A percentile compares a stretch with the other conserved stretches of the same genome.
These are phyloP conservation scores for Macroglossus sobrinus DNA, from an alignment of 2,113 vertebrate genomes.

Conservation along the genomic window DNA sequence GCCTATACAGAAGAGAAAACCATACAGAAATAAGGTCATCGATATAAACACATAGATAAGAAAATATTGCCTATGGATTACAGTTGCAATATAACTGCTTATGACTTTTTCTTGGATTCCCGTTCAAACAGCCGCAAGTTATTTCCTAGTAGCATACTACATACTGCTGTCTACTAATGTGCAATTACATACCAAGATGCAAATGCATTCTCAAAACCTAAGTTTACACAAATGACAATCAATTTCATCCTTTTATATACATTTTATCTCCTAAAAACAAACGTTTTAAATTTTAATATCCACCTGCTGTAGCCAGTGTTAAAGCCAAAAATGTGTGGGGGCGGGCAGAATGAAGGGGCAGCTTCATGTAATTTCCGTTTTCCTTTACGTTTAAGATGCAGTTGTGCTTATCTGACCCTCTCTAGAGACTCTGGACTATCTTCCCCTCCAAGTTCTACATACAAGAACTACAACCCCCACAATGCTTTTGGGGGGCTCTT, in stretches of 20 bases:
- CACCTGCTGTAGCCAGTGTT: slow-evolving; percentile 19
- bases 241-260: slow-evolving; percentile 11
- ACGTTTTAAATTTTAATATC: slow-evolving; percentile 17
- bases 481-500: slow-evolving; percentile 32
- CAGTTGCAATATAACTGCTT: background rate
- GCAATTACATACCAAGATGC: background rate
- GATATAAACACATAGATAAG: background rate
- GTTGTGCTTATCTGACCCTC: background rate
- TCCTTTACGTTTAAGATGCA: background rate
- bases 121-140: background rate
- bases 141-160: background rate
- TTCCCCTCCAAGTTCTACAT: background rate
- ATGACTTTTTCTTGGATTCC: slow-evolving; percentile 8
- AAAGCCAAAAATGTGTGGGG: background rate
- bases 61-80: slow-evolving; percentile 22
- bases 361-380: slow-evolving; percentile 23
- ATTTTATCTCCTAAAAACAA: background rate
- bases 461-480: slow-evolving; percentile 65
- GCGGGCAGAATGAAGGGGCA: background rate
- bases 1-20: slow-evolving; percentile 73
- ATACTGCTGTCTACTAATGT: background rate
- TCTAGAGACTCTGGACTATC: background rate
- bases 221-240: background rate
- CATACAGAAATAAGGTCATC: background rate
- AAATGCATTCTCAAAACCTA: background rate